Base-by-base conservation (phyloP, 2,888 invertebrate genomes). In the Dusona sp. region DNA sequence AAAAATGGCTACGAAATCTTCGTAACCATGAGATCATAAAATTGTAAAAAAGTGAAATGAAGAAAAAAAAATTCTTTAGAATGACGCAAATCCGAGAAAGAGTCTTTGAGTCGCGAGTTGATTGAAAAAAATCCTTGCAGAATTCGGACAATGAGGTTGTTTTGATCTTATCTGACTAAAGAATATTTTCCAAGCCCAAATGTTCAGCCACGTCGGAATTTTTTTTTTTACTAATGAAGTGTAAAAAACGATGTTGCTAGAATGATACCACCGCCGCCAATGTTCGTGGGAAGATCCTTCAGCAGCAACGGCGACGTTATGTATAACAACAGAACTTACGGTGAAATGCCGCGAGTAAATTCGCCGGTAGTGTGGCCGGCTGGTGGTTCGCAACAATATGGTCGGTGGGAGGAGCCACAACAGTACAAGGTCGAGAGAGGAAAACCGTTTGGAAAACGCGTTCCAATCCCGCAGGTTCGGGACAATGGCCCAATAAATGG, bases 101-200 rank as follows among this genome's bases (percentile, higher is more conserved):
- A 93, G 90, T 91, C 90, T 87, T 93, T 13, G 92, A 93, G 91
- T 93, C 92, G 86, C 90, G 87, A 90, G 93, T 93, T 65, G 93
- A 93, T 89, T 89, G 68, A 83, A 61, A 88, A 42, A 87, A 89
- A 79, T 92, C 92, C 93, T 90, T 88, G 90, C 85, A 78, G 92
- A 61, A 93, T 91, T 93, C 90, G 91, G 88, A 92, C 89, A 78
- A 87, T 93, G 93, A 93, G 19, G 57, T 54, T 79, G 67, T 79
- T 93, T 93, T 93, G 93, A 93, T 93, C 93, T 93, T 93, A 93
- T 93, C 93, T 93, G 93, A 93, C 86, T 75, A 84, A 88, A 88
- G 70, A 80, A 80, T 70, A 64, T n/a, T 42, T n/a, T 25, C 19
- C 0, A 65, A 79, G 36, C 51, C 61, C 7, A 9, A 33, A 64